Evolutionary conservation across 2,113 vertebrate species (phyloP), one percentile per base, ranked within the genome.

Genomic region (Psettodes erumei): DNA sequence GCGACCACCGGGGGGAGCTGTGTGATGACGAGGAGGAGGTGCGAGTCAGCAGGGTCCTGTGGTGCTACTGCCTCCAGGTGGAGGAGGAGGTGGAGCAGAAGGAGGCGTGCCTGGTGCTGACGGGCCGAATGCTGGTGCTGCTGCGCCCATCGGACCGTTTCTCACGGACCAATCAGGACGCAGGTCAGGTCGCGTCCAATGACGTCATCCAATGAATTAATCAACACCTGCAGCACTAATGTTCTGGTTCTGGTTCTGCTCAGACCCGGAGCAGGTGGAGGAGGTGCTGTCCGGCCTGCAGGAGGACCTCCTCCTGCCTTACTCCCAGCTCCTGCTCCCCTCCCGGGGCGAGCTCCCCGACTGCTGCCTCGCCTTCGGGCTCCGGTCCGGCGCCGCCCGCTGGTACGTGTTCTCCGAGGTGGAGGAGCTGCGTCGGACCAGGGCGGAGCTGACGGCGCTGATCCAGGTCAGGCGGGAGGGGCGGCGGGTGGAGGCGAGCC

Each of bases 11-110:
- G 27, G 68, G 4, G 62, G 56, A 61, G 40, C 40, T 13, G 15
- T 25, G 55, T 48, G 66, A 56, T 0, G 75, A 50, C 0, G 60
- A 27, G 16, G 66, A 75, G 18, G 67, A 61, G 27, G 15, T 72
- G 67, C 73, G 47, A 81, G 84, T 98, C 72, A 81, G 87, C 73
- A 93, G 85, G 72, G 91, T 96, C 35, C 84, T 96, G 67, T 98
- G 98, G 96, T 95, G 95, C 86, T 95, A 96, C 89, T 95, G 94
- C 79, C 86, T 99, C 69, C 94, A 94, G 38, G 83, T 96, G 73
- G 90, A 95, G 48, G 91, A 92, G 63, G 91, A 82, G 35, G 85
- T 95, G 79, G 93, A 92, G 75, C 96, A 95, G 88, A 95, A 93
- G 45, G 91, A 93, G 5, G 95, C 93, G 61, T 98, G 97, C 89